These are phyloP conservation scores for Pseudotriccus pelzelni DNA, from an alignment of 2,797 vertebrate genomes.

Conservation along the genomic window DNA sequence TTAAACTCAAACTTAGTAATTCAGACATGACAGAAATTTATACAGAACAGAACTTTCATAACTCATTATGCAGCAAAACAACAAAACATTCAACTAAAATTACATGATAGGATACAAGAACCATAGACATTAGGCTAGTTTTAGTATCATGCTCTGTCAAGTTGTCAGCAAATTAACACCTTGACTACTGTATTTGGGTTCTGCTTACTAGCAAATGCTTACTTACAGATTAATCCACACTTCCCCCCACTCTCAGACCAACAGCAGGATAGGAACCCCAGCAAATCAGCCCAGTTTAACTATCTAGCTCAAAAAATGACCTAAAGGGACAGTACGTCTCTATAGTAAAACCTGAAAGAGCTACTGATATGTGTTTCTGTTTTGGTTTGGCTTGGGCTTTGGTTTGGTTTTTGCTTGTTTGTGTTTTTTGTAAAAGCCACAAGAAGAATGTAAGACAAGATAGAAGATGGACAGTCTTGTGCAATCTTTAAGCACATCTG, in stretches of 20 bases:
- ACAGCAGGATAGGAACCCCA: background rate
- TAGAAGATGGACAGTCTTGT: background rate
- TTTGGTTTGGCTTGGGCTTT: background rate
- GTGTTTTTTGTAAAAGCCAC: background rate
- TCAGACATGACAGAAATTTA: background rate
- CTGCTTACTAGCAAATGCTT: background rate
- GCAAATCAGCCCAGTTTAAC: background rate
- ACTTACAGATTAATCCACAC: background rate
- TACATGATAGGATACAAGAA: background rate
- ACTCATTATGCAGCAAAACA: background rate
- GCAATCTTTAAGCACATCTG: background rate
- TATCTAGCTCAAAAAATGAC: background rate
- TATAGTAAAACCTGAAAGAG: background rate
- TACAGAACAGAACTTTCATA: background rate
- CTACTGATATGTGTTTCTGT: background rate
- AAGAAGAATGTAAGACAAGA: background rate
- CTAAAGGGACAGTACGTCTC: background rate
- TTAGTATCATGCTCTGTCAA: background rate
- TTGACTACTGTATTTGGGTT: background rate
- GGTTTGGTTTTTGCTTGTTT: background rate
- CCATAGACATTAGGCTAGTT: background rate
- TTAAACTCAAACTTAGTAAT: background rate
- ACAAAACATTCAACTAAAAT: background rate
- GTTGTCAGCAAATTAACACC: background rate
- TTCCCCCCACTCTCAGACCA: background rate